Evolutionary conservation across 2,888 invertebrate species (phyloP).

Genomic region (Cheilosia variabilis): DNA sequence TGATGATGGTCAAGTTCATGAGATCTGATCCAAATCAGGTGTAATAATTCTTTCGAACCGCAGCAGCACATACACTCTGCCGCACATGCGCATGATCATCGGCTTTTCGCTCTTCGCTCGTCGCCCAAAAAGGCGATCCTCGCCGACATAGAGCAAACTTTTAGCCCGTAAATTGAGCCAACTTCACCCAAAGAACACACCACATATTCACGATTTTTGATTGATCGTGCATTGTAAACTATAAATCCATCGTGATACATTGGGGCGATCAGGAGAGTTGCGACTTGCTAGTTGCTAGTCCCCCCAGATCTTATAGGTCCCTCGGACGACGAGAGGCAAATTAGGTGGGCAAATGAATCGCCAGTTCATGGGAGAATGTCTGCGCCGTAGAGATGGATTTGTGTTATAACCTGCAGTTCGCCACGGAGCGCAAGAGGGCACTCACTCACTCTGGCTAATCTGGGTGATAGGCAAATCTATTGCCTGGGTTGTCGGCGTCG

Average conservation of each 20-base stretch:
- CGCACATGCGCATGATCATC: conserved; percentile 64
- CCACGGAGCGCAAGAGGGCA: conserved; percentile 58
- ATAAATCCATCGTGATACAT: conserved; percentile 84
- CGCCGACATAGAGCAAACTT: conserved; percentile 18
- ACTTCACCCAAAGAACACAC: conserved; percentile 74
- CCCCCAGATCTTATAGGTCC: neutral
- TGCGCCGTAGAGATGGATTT: conserved; percentile 55
- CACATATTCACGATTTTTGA: conserved; percentile 83
- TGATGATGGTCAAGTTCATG: conserved; percentile 82
- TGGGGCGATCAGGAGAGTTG: conserved; percentile 83
- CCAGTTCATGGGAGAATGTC: conserved; percentile 70
- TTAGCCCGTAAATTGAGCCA: conserved; percentile 57
- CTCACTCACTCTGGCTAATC: conserved; percentile 48
- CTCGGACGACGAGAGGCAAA: conserved; percentile 52
- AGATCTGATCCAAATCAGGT: conserved; percentile 83
- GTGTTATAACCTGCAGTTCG: conserved; percentile 68
- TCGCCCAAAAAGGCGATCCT: conserved; percentile 18
- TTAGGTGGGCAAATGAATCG: conserved; percentile 64
- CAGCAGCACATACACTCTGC: conserved; percentile 57
- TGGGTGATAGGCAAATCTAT: conserved; percentile 55
- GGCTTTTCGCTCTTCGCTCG: conserved; percentile 64
- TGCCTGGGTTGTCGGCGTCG: conserved; percentile 11
- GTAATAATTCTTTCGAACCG: conserved; percentile 84
- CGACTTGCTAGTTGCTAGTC: conserved; percentile 6
- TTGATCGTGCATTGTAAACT: conserved; percentile 84